Evolutionary conservation across 64 coral and sea anemone genomes (phyloP), one percentile per base, ranked within the genome.

Genomic region (Trachythela sp.): DNA sequence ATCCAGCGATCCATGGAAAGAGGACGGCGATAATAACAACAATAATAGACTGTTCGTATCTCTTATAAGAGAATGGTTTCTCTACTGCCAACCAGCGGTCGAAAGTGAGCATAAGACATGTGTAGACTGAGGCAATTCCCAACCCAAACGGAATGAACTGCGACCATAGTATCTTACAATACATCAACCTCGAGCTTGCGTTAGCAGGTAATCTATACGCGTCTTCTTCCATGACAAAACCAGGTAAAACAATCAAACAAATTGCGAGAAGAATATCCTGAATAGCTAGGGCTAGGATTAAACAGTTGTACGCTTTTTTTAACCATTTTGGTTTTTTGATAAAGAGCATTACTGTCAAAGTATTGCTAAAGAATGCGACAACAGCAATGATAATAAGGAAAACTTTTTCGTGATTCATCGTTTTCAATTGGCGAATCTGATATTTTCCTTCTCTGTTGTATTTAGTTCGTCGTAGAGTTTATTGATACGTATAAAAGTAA

Each of bases 21-120:
- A 72, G 33, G 29, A 72, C 68, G n/a, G 33, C 11, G 33, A 72
- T 13, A 72, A 35, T 35, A 72, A 72, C 33, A 72, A 72, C 33
- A 13, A 11, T 22, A 9, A 13, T 27, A 2, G 68, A 72, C 68
- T 72, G 68, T 26, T 72, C n/a, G 33, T 72, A 72, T 72, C 29
- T 14, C 26, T 72, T 72, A 35, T 31, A 72, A 2, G 68, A 72
- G 17, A 72, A 29, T 13, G 87, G 84, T 70, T 59, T 89, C 15
- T 70, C 45, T 9, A 93, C 88, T 0, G 92, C 87, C 17, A 89
- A 41, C 88, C 92, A 93, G 1, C 88, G 92, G 17, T 93, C 92
- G 17, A 86, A 54, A 10, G 92, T n/a, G n/a, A n/a, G n/a, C n/a
- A n/a, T n/a, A n/a, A n/a, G n/a, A n/a, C n/a, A n/a, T n/a, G n/a